A percentile compares a stretch with the other conserved stretches of the same genome.
Evolutionary conservation across 35 echinoderm and acorn worm species (phyloP).

Genomic region (Eucidaris tribuloides): DNA sequence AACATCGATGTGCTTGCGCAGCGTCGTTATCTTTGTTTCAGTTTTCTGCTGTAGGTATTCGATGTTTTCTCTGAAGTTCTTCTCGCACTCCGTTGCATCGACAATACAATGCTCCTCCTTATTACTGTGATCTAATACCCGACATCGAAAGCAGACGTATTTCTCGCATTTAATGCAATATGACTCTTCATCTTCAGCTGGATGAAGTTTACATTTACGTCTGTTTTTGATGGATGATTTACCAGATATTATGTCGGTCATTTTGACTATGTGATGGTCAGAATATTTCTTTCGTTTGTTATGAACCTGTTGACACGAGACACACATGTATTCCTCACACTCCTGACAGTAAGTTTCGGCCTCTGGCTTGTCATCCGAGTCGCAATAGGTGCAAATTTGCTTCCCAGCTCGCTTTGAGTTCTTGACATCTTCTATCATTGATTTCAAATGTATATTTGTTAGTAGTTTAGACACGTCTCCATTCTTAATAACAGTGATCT

Average conservation of each 20-base stretch:
- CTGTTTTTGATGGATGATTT: neutral
- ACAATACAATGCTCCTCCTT: neutral
- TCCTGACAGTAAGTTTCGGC: neutral
- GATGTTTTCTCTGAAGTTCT: neutral
- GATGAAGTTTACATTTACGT: neutral
- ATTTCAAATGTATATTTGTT: too few relatives aligned
- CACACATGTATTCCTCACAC: neutral
- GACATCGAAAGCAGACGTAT: neutral
- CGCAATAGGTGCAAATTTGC: too few relatives aligned
- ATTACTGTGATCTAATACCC: neutral
- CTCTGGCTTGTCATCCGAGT: too few relatives aligned
- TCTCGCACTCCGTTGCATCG: neutral
- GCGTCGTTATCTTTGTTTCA: neutral
- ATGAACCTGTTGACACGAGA: neutral
- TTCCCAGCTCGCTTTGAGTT: too few relatives aligned
- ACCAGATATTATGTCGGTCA: neutral
- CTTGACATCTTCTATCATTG: too few relatives aligned
- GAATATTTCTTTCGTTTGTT: neutral
- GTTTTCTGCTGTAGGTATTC: neutral
- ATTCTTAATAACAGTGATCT: too few relatives aligned
- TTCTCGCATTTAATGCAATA: neutral
- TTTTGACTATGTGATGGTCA: neutral
- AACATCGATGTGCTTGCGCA: neutral
- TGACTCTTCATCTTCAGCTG: neutral
- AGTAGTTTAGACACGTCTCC: too few relatives aligned